Conservation (phyloP, 2,113 vertebrate species). For the Rhinichthys klamathensis region DNA sequence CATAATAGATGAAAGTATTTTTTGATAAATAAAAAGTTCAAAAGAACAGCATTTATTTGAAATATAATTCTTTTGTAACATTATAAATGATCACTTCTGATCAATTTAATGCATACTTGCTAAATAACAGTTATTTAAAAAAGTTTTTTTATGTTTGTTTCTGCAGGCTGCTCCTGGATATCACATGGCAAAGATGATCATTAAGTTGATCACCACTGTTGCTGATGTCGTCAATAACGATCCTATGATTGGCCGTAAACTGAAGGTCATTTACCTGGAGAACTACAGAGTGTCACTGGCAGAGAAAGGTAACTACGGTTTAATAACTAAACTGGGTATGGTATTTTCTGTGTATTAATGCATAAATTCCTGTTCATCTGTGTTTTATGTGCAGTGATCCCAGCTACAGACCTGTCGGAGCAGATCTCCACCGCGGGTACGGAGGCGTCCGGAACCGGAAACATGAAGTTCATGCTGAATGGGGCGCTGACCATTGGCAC, state of each 20-base stretch:
- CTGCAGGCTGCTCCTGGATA: slow-evolving; percentile 93
- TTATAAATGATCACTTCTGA: background rate
- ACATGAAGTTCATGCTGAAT: slow-evolving; percentile 99
- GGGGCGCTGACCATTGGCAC: slow-evolving; percentile 97
- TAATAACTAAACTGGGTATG: too few relatives aligned
- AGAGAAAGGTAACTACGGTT: slow-evolving; percentile 85
- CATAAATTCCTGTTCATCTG: background rate
- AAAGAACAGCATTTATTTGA: background rate
- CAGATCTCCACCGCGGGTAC: slow-evolving; percentile 98
- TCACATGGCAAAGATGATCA: slow-evolving; percentile 97
- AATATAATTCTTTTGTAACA: background rate
- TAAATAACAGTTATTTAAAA: background rate
- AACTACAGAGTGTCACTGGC: slow-evolving; percentile 96
- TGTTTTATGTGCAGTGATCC: slow-evolving; percentile 83
- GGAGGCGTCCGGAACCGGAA: slow-evolving; percentile 93
- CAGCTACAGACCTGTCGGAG: slow-evolving; percentile 93
- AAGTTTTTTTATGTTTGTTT: background rate
- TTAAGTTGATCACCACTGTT: slow-evolving; percentile 91
- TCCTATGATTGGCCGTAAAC: slow-evolving; percentile 84
- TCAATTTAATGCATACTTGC: background rate
- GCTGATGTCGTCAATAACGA: slow-evolving; percentile 91
- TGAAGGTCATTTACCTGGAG: slow-evolving; percentile 95
- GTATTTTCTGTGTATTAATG: background rate
- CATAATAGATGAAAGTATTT: background rate
- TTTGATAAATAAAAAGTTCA: background rate